These are phyloP conservation scores for Vulpes vulpes DNA, from an alignment of 2,113 vertebrate species.

Conservation along the genomic window DNA sequence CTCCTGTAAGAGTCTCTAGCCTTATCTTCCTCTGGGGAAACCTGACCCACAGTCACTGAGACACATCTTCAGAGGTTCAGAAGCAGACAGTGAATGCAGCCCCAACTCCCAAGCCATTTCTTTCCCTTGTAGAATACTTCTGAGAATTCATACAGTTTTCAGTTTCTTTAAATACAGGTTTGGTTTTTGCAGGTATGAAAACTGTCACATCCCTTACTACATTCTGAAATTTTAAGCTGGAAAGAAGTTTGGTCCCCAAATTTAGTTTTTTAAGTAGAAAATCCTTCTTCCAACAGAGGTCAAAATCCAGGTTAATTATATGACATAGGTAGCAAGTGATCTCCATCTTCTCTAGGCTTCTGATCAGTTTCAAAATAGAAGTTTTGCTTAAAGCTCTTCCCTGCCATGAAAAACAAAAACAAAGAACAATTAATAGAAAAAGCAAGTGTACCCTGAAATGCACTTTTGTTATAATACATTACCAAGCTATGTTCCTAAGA, in stretches of 20 bases:
- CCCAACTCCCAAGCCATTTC: background rate
- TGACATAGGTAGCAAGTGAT: constrained; percentile 67
- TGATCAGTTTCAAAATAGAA: constrained; percentile 62
- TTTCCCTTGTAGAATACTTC: background rate
- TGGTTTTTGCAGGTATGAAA: constrained; percentile 37
- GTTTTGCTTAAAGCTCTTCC: constrained; percentile 86
- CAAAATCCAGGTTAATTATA: constrained; percentile 75
- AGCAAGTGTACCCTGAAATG: background rate
- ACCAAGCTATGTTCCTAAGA: constrained; percentile 24
- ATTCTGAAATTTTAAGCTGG: constrained; percentile 31
- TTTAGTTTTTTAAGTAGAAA: constrained; percentile 78
- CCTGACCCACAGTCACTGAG: background rate
- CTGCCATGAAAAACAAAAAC: constrained; percentile 82
- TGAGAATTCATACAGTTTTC: background rate
- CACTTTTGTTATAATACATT: background rate
- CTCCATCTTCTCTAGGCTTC: constrained; percentile 79
- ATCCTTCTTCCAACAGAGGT: constrained; percentile 74
- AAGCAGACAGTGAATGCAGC: background rate
- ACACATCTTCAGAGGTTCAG: background rate
- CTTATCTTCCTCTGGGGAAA: background rate
- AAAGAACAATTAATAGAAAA: constrained; percentile 75
- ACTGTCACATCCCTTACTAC: background rate
- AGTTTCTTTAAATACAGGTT: constrained; percentile 35
- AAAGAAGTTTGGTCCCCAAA: constrained; percentile 56
- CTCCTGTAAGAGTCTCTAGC: background rate